A percentile compares a stretch with the other conserved stretches of the same genome.
phyloP scores from a whole-genome alignment of 2,888 invertebrate genomes.

The Melanotus villosus region DNA sequence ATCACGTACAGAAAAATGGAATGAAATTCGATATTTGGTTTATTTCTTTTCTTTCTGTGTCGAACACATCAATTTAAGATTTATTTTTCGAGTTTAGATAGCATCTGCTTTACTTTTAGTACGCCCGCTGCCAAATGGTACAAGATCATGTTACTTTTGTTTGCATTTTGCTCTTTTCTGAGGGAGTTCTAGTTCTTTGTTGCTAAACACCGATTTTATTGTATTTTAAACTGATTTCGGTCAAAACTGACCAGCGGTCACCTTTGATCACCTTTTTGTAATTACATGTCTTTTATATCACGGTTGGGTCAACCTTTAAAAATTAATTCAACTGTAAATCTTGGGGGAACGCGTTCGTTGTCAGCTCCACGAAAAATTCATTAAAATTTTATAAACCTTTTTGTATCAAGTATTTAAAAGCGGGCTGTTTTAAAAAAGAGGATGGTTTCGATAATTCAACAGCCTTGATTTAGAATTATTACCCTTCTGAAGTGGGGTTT shows the following conservation, averaged over 20 bases:
- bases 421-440: neutral
- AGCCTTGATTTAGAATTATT: neutral
- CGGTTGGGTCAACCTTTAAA: slow-evolving; percentile 15
- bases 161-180: slow-evolving; percentile 34
- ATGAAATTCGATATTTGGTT: slow-evolving; percentile 39
- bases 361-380: neutral
- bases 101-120: slow-evolving; percentile 46
- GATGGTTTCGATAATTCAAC: neutral
- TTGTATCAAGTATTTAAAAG: neutral
- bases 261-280: slow-evolving; percentile 7
- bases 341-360: neutral
- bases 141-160: slow-evolving; percentile 45
- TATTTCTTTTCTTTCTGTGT: slow-evolving; percentile 30
- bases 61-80: slow-evolving; percentile 45
- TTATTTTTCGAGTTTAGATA: slow-evolving; percentile 39
- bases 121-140: slow-evolving; percentile 45
- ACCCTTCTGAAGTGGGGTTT: too few relatives aligned
- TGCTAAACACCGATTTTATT: slow-evolving; percentile 8
- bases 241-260: slow-evolving; percentile 24
- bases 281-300: neutral
- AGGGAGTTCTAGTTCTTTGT: slow-evolving; percentile 27
- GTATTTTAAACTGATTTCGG: slow-evolving; percentile 22
- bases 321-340: neutral
- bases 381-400: neutral
- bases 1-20: slow-evolving; percentile 38